Percentiles rank a stretch among this genome's conserved stretches.
Evolutionary conservation across 2,888 invertebrate species (phyloP).

Genomic region (Tachina fera): DNA sequence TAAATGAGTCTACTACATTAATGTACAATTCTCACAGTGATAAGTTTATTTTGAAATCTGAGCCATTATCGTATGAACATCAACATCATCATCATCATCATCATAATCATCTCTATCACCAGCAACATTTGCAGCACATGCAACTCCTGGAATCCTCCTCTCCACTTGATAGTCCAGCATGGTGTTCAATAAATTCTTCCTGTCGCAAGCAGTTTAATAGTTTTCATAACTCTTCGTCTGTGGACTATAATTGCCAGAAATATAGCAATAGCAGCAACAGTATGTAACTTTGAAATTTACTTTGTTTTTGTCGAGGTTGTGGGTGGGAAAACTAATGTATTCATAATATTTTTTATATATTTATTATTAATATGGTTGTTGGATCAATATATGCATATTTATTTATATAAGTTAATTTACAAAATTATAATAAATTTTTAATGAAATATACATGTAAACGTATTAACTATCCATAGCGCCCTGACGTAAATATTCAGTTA

Average conservation of each 20-base stretch:
- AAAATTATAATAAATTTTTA: no score
- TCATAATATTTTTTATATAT: neutral
- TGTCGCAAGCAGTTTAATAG: conserved; percentile 52
- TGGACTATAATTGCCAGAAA: conserved; percentile 43
- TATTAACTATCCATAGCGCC: no score
- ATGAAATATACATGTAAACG: no score
- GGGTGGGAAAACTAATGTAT: conserved; percentile 6
- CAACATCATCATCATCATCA: conserved; percentile 32
- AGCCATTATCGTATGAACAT: conserved; percentile 58
- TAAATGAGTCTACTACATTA: conserved; percentile 59
- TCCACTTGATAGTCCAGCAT: conserved; percentile 35
- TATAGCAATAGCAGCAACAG: conserved; percentile 49
- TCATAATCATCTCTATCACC: conserved; percentile 37
- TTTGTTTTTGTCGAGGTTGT: neutral
- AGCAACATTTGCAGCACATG: conserved; percentile 26
- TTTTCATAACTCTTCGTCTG: conserved; percentile 36
- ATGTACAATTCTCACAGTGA: conserved; percentile 63
- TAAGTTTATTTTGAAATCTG: conserved; percentile 67
- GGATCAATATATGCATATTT: no score
- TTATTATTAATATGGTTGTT: neutral
- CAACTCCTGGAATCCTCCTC: conserved; percentile 17
- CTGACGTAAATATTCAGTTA: no score
- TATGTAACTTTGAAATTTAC: conserved; percentile 47
- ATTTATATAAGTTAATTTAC: no score
- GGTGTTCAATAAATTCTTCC: conserved; percentile 48